A percentile compares a stretch with the other conserved stretches of the same genome.
Evolutionary conservation across 2,888 invertebrate genomes (phyloP).

Genomic region (Drosophila gaucha): DNA sequence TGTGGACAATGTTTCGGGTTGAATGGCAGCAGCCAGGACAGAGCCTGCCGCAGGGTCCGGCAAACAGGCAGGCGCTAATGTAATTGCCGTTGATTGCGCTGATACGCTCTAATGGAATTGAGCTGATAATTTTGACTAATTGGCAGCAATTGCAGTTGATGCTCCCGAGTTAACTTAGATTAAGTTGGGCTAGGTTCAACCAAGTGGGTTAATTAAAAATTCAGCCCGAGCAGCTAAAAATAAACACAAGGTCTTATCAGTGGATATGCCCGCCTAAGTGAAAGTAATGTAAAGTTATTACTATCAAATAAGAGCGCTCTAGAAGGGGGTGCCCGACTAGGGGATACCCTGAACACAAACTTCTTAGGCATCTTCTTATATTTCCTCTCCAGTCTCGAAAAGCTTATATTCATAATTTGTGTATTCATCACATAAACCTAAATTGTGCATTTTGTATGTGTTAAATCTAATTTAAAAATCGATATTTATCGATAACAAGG

Average conservation of each 20-base stretch:
- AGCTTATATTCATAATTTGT: too few relatives aligned
- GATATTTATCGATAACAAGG: too few relatives aligned
- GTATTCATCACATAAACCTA: too few relatives aligned
- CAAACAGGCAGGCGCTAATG: conserved; percentile 37
- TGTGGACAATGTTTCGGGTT: conserved; percentile 4
- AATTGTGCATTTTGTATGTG: too few relatives aligned
- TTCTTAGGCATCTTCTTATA: too few relatives aligned
- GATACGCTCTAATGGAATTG: conserved; percentile 40
- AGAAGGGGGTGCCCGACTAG: not conserved
- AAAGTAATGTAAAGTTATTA: too few relatives aligned
- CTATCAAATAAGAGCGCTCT: not conserved
- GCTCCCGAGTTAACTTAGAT: conserved; percentile 1
- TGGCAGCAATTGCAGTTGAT: conserved; percentile 26
- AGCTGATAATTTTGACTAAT: conserved; percentile 42
- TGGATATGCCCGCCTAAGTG: not conserved
- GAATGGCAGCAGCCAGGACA: conserved; percentile 19
- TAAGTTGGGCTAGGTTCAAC: not conserved
- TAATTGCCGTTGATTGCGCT: conserved; percentile 40
- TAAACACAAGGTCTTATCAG: not conserved
- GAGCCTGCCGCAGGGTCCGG: conserved; percentile 12
- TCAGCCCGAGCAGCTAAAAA: not conserved
- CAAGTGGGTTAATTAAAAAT: conserved; percentile 3
- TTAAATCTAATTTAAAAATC: too few relatives aligned
- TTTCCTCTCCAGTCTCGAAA: too few relatives aligned
- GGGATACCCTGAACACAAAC: not conserved